A percentile compares a stretch with the other conserved stretches of the same genome.
Conservation (phyloP, 1,140 invertebrate species). For the Nixonia krombeini region DNA sequence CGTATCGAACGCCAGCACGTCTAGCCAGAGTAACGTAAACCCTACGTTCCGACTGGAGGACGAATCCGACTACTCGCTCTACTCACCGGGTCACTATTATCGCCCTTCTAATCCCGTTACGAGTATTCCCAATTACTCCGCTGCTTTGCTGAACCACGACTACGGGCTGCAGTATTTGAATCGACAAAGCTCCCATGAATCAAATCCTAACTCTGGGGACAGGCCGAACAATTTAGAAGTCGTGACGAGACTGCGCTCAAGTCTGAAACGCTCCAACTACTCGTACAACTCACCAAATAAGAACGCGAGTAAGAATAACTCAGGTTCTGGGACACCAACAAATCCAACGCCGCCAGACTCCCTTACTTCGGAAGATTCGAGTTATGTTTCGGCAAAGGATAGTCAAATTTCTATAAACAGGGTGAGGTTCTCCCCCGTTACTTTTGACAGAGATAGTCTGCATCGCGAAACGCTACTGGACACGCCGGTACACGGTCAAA, state of each 20-base stretch:
- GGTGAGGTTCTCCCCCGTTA: constrained; percentile 86
- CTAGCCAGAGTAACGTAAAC: constrained; percentile 73
- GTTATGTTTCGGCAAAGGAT: constrained; percentile 87
- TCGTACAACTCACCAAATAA: constrained; percentile 70
- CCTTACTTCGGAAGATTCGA: constrained; percentile 86
- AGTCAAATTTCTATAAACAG: constrained; percentile 76
- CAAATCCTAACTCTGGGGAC: constrained; percentile 71
- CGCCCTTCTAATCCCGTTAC: constrained; percentile 23
- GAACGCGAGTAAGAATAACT: constrained; percentile 74
- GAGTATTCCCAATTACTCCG: constrained; percentile 52
- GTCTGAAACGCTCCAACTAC: constrained; percentile 81
- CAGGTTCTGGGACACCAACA: constrained; percentile 82
- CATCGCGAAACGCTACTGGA: constrained; percentile 73
- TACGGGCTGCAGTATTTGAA: constrained; percentile 70
- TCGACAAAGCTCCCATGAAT: constrained; percentile 75
- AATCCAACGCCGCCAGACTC: constrained; percentile 90
- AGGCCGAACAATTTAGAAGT: constrained; percentile 81
- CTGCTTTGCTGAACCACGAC: constrained; percentile 58
- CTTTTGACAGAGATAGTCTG: constrained; percentile 68
- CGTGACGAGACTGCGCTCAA: constrained; percentile 79
- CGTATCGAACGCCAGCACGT: constrained; percentile 77
- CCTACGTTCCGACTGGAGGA: constrained; percentile 78
- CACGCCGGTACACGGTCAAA: constrained; percentile 77
- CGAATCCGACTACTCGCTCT: constrained; percentile 73
- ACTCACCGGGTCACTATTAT: constrained; percentile 52